phyloP scores from a whole-genome alignment of 1,140 invertebrate genomes.

The Habropoda laboriosa region DNA sequence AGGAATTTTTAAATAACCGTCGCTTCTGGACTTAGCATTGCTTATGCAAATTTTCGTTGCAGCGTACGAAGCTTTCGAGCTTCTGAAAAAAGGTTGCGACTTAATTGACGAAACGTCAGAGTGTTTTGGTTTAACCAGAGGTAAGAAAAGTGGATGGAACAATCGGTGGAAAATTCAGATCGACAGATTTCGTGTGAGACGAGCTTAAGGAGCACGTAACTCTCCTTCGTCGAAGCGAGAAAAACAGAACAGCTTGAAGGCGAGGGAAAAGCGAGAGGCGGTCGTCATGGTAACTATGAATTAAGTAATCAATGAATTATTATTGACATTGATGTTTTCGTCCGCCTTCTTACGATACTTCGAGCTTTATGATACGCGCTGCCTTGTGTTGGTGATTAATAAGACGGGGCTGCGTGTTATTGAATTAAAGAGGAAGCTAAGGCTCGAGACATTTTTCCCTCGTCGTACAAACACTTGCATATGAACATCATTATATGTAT shows the following conservation, averaged over 20 bases:
- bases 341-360: slow-evolving; percentile 73
- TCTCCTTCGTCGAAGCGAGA: slow-evolving; percentile 73
- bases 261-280: slow-evolving; percentile 71
- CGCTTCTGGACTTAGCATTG: neutral
- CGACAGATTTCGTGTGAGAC: slow-evolving; percentile 65
- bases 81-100: too few species aligned
- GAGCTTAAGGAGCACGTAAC: slow-evolving; percentile 68
- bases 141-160: too few species aligned
- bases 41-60: neutral
- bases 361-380: slow-evolving; percentile 76
- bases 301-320: slow-evolving; percentile 83
- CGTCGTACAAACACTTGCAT: too few species aligned
- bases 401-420: slow-evolving; percentile 74
- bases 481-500: too few species aligned
- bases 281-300: slow-evolving; percentile 80
- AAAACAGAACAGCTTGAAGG: slow-evolving; percentile 75
- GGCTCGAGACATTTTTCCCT: slow-evolving; percentile 15
- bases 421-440: slow-evolving; percentile 52
- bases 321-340: slow-evolving; percentile 82
- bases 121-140: too few species aligned
- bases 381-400: slow-evolving; percentile 75
- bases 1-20: too few species aligned
- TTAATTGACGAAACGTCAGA: neutral
- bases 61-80: too few species aligned
- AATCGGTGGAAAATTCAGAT: neutral